These are phyloP conservation scores for Sebastes flavidus DNA, from an alignment of 2,797 vertebrate genomes.

Conservation along the genomic window DNA sequence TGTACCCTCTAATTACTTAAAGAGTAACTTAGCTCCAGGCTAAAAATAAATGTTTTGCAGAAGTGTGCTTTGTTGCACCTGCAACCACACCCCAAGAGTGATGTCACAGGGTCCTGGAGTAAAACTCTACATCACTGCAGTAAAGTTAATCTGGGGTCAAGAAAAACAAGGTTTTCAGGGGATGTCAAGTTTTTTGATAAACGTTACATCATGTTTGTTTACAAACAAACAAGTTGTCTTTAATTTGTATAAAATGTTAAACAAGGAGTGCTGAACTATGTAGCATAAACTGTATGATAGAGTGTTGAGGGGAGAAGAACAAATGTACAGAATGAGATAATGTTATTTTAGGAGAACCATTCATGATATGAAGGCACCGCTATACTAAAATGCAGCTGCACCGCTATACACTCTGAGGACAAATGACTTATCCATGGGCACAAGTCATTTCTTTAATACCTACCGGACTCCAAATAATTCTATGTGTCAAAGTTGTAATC, in stretches of 20 bases:
- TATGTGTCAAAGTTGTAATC: conserved; percentile 25
- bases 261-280: conserved; percentile 1
- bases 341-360: conserved; percentile 7
- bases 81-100: not conserved
- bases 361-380: not conserved
- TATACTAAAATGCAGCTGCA: not conserved
- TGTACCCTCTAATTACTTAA: not conserved
- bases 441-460: conserved; percentile 30
- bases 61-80: not conserved
- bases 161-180: not conserved
- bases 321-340: conserved; percentile 18
- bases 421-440: conserved; percentile 5
- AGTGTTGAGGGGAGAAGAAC: not conserved
- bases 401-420: not conserved
- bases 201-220: not conserved
- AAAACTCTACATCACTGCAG: not conserved
- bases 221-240: not conserved
- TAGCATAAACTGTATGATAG: not conserved
- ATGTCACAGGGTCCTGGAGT: not conserved
- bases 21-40: not conserved
- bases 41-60: not conserved
- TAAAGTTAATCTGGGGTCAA: not conserved
- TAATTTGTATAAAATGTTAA: not conserved
- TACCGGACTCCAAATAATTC: not conserved
- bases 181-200: not conserved